Conservation (phyloP, 1,140 invertebrate species). For the Ganaspis sp. region DNA sequence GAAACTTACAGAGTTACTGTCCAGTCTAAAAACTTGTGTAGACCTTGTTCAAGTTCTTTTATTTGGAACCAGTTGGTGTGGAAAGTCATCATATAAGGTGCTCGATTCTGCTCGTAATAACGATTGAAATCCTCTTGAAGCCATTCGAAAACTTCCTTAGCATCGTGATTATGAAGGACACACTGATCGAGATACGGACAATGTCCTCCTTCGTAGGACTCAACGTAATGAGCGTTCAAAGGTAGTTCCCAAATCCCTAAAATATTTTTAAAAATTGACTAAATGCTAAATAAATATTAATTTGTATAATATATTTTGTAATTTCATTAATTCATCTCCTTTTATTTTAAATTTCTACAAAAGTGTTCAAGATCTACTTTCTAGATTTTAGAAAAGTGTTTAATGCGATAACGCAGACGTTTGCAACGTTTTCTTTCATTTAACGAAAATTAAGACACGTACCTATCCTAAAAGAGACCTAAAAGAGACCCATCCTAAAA, state of each 20-base stretch:
- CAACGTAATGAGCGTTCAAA: slow-evolving; percentile 92
- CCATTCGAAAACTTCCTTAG: slow-evolving; percentile 92
- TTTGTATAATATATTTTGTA: background rate
- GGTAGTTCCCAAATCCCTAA: slow-evolving; percentile 95
- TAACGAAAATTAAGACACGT: no score
- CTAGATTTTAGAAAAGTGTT: no score
- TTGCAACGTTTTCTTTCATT: no score
- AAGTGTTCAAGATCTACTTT: no score
- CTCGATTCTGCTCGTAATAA: slow-evolving; percentile 90
- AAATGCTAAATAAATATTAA: no score
- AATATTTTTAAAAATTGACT: slow-evolving; percentile 29
- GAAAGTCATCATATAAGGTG: slow-evolving; percentile 95
- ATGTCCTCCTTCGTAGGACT: slow-evolving; percentile 92
- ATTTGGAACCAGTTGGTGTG: slow-evolving; percentile 97
- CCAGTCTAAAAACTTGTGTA: slow-evolving; percentile 93
- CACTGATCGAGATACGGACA: slow-evolving; percentile 96
- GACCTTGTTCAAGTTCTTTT: slow-evolving; percentile 87
- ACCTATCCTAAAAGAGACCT: no score
- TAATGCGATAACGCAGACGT: no score
- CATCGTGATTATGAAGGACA: slow-evolving; percentile 91
- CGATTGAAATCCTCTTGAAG: slow-evolving; percentile 92
- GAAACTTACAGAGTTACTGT: slow-evolving; percentile 83
- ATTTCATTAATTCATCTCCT: background rate
- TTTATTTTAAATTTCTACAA: background rate
- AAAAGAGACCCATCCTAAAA: no score